These are phyloP conservation scores for Ophioninae sp. DNA, from an alignment of 2,888 invertebrate genomes.

Conservation along the genomic window DNA sequence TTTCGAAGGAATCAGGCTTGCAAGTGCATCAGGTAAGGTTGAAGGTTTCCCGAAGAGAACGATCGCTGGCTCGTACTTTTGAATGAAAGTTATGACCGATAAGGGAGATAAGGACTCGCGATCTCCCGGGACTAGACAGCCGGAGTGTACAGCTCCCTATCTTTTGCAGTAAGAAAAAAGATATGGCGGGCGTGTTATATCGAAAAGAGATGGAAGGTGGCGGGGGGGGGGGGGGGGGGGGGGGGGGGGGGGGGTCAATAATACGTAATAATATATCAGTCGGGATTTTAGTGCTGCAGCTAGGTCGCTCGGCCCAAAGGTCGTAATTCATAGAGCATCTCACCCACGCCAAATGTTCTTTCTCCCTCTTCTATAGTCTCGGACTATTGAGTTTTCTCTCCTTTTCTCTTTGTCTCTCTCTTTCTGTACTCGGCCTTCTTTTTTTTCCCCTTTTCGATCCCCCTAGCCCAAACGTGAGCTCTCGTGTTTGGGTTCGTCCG, in stretches of 20 bases:
- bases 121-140: slow-evolving; percentile 72
- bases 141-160: slow-evolving; percentile 52
- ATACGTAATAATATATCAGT: slow-evolving; percentile 82
- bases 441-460: slow-evolving; percentile 12
- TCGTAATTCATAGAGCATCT: slow-evolving; percentile 79
- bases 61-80: slow-evolving; percentile 64
- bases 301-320: slow-evolving; percentile 78
- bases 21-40: slow-evolving; percentile 30
- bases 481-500: slow-evolving; percentile 9
- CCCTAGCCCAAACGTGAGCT: slow-evolving; percentile 17
- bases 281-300: slow-evolving; percentile 81
- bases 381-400: background rate
- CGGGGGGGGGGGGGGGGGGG: slow-evolving; percentile 33
- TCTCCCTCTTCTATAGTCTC: slow-evolving; percentile 34
- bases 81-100: slow-evolving; percentile 79
- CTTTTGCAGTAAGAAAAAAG: slow-evolving; percentile 45
- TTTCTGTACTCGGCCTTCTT: slow-evolving; percentile 29
- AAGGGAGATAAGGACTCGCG: slow-evolving; percentile 77
- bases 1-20: slow-evolving; percentile 13
- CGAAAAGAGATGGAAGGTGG: slow-evolving; percentile 26
- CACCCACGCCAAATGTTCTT: slow-evolving; percentile 68
- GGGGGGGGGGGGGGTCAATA: slow-evolving; percentile 68
- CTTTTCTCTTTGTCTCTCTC: slow-evolving; percentile 15
- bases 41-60: slow-evolving; percentile 49
- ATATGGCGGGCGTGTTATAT: slow-evolving; percentile 7